phyloP scores from a whole-genome alignment of 2,888 invertebrate genomes.

The Xylota sylvarum region DNA sequence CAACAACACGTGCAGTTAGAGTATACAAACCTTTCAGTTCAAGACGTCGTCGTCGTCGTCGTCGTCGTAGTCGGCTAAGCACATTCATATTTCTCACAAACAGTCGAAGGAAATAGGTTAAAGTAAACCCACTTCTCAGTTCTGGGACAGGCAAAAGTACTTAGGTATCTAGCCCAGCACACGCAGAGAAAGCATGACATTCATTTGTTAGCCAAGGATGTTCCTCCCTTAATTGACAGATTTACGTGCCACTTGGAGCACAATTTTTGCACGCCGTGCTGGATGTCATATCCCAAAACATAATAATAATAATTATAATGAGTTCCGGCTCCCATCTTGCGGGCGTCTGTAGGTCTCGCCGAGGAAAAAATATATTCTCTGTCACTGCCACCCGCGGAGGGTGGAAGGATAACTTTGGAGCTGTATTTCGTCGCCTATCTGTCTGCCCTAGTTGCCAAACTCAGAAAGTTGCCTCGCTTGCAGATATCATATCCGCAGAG shows the following conservation, averaged over 20 bases:
- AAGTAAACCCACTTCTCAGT: slow-evolving; percentile 32
- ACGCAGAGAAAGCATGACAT: slow-evolving; percentile 38
- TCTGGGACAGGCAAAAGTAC: slow-evolving; percentile 19
- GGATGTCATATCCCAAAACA: slow-evolving; percentile 44
- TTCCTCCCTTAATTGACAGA: slow-evolving; percentile 62
- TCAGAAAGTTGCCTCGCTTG: slow-evolving; percentile 32
- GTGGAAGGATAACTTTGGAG: background rate
- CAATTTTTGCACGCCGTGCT: slow-evolving; percentile 33
- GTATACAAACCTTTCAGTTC: background rate
- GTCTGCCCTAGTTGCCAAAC: slow-evolving; percentile 52
- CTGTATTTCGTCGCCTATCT: slow-evolving; percentile 17
- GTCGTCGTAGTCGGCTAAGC: background rate
- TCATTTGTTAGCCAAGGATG: slow-evolving; percentile 38
- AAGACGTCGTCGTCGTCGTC: slow-evolving; percentile 8
- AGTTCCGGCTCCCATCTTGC: slow-evolving; percentile 46
- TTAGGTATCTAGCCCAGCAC: background rate
- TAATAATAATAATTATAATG: slow-evolving; percentile 63
- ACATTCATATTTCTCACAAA: slow-evolving; percentile 2
- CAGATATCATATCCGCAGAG: slow-evolving; percentile 47
- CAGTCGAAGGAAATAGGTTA: slow-evolving; percentile 48
- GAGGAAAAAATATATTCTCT: slow-evolving; percentile 41
- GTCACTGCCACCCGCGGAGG: background rate
- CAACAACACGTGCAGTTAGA: slow-evolving; percentile 50
- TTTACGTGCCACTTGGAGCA: slow-evolving; percentile 59
- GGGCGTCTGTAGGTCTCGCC: slow-evolving; percentile 34